These are phyloP conservation scores for Drosophila conformis DNA, from an alignment of 2,888 invertebrate genomes.

Conservation along the genomic window DNA sequence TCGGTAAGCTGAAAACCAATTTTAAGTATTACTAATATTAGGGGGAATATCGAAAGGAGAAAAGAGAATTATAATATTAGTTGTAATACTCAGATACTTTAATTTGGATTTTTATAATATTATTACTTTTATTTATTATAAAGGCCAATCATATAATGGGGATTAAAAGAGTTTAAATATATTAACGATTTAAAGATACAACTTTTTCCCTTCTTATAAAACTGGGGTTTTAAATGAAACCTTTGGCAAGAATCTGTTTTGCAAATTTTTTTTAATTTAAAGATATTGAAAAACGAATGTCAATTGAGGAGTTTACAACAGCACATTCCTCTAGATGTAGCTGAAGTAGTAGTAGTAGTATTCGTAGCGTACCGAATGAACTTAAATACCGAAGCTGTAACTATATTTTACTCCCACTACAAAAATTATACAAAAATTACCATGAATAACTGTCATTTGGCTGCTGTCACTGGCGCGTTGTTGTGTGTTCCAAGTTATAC, in stretches of 20 bases:
- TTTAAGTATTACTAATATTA: not conserved
- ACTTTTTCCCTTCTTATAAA: not conserved
- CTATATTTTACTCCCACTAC: conserved; percentile 22
- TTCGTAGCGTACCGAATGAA: conserved; percentile 31
- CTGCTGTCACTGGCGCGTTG: conserved; percentile 31
- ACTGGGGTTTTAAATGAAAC: too few species aligned
- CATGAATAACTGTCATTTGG: conserved; percentile 73
- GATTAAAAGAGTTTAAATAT: not conserved
- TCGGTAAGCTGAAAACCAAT: not conserved
- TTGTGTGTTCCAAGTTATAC: conserved; percentile 60
- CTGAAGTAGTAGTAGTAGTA: too few species aligned
- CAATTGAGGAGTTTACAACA: not conserved
- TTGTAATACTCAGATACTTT: not conserved
- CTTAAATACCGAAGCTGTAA: not conserved
- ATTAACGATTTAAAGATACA: not conserved
- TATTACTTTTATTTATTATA: not conserved
- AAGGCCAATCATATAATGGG: not conserved
- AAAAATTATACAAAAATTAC: conserved; percentile 63
- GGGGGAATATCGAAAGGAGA: not conserved
- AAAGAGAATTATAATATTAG: not conserved
- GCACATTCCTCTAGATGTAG: not conserved
- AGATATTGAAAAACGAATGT: not conserved
- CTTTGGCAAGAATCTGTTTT: too few species aligned
- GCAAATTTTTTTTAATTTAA: not conserved
- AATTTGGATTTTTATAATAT: not conserved